Evolutionary conservation across 2,113 vertebrate genomes (phyloP).

Genomic region (Arizona elegans): DNA sequence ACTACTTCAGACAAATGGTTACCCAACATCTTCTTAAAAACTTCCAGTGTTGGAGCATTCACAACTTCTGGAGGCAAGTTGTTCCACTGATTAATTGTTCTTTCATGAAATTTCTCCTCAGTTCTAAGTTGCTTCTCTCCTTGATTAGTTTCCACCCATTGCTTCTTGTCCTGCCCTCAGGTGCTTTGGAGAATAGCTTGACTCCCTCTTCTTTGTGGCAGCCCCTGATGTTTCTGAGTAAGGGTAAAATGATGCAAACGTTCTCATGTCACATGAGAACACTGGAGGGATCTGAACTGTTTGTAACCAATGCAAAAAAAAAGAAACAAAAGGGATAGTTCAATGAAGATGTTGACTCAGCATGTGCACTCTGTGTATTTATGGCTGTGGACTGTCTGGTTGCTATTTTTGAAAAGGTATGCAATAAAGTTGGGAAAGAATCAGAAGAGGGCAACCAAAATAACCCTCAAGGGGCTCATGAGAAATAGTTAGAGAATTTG

Average conservation of each 20-base stretch:
- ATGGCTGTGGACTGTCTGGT: not conserved
- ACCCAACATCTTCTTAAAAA: no score
- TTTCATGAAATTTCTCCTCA: no score
- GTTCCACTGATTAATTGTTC: no score
- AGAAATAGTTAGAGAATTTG: not conserved
- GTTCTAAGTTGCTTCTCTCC: no score
- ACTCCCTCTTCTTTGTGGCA: no score
- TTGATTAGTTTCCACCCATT: no score
- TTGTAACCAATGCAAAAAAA: not conserved
- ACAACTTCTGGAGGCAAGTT: no score
- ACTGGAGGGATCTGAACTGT: not conserved
- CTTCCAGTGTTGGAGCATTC: no score
- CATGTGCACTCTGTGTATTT: no score
- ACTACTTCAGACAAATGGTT: no score
- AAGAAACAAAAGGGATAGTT: not conserved
- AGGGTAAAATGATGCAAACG: not conserved
- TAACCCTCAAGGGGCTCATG: not conserved
- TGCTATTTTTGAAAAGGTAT: not conserved
- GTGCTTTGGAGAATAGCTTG: no score
- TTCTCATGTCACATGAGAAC: not conserved
- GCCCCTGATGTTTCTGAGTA: not conserved
- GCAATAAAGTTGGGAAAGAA: not conserved
- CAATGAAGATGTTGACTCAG: not conserved
- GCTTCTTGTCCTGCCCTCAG: no score
- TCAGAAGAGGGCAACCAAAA: not conserved